Conservation (phyloP, 2,888 invertebrate species). For the Neoscelio sp. region DNA sequence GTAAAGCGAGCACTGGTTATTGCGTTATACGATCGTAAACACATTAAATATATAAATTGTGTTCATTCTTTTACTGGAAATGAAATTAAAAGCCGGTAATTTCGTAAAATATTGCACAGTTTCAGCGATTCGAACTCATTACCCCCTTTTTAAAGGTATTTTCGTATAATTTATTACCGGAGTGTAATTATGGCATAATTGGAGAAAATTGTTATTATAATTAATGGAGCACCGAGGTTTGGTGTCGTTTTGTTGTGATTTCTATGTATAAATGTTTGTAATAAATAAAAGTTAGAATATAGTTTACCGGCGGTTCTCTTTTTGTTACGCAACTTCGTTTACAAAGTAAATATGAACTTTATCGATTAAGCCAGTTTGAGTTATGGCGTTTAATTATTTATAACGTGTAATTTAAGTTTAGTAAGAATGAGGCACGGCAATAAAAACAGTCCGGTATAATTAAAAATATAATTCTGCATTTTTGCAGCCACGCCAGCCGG, state of each 20-base stretch:
- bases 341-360: slow-evolving; percentile 49
- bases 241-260: not conserved
- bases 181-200: slow-evolving; percentile 1
- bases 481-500: slow-evolving; percentile 1
- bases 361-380: slow-evolving; percentile 41
- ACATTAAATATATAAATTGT: too few species aligned
- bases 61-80: too few species aligned
- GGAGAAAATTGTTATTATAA: not conserved
- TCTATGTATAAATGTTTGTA: slow-evolving; percentile 3
- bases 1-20: not conserved
- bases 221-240: slow-evolving; percentile 4
- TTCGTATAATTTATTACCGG: slow-evolving; percentile 16
- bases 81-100: too few species aligned
- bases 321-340: slow-evolving; percentile 35
- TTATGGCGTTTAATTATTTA: slow-evolving; percentile 55
- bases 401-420: slow-evolving; percentile 49
- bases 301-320: slow-evolving; percentile 28
- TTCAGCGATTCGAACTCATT: slow-evolving; percentile 27
- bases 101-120: too few species aligned
- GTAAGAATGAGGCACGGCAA: slow-evolving; percentile 1
- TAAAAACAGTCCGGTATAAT: slow-evolving; percentile 5
- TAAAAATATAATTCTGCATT: slow-evolving; percentile 28
- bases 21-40: too few species aligned
- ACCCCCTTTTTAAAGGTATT: slow-evolving; percentile 15
- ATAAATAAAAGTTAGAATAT: slow-evolving; percentile 38